Conservation (phyloP, 2,113 vertebrate species). For the Ceyx cyanopectus region DNA sequence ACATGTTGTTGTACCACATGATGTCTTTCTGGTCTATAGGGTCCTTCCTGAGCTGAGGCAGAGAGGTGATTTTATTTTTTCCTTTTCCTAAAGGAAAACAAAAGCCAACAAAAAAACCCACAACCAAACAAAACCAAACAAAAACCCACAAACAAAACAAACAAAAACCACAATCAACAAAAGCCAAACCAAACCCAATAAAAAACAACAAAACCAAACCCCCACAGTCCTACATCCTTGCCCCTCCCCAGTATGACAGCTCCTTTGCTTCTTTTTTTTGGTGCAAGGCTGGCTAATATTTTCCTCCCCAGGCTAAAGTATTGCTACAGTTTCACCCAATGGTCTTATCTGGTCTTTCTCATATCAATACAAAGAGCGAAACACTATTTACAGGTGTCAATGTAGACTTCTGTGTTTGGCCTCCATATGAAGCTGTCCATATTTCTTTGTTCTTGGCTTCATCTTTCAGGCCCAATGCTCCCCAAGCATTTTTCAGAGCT, state of each 20-base stretch:
- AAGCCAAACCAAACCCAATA: neutral
- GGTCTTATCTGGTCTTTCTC: neutral
- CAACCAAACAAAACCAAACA: neutral
- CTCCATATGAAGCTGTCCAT: neutral
- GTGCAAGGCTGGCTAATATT: neutral
- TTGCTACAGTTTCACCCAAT: neutral
- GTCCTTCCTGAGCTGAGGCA: neutral
- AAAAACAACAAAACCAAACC: neutral
- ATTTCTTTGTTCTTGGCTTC: neutral
- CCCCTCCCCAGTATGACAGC: neutral
- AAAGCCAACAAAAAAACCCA: neutral
- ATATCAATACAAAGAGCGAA: neutral
- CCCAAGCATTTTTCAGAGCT: neutral
- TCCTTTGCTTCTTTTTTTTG: neutral
- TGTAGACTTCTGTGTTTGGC: neutral
- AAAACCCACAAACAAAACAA: neutral
- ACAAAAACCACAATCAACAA: neutral
- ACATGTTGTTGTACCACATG: neutral
- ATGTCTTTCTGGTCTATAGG: neutral
- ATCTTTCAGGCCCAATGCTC: fast-evolving
- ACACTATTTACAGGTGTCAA: neutral
- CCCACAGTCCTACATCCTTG: neutral
- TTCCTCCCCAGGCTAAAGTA: neutral
- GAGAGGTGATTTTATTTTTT: neutral
- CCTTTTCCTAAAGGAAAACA: neutral